These are phyloP conservation scores for Cladopsammia gracilis DNA, from an alignment of 64 coral and sea anemone genomes.

Conservation along the genomic window DNA sequence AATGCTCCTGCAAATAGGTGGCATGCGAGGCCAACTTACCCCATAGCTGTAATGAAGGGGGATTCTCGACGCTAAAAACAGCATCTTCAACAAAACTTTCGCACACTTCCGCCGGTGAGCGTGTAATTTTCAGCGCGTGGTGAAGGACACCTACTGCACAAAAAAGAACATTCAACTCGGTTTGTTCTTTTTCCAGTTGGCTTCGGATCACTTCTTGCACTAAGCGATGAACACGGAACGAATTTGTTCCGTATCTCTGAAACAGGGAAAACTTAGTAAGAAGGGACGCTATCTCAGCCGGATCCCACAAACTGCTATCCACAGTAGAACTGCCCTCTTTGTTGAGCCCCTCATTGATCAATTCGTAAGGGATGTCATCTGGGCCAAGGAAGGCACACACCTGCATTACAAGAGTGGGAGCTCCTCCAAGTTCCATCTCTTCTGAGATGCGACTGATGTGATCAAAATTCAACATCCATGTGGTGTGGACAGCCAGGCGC, in stretches of 20 bases:
- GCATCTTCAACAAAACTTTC: slow-evolving; percentile 59
- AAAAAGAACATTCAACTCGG: slow-evolving; percentile 36
- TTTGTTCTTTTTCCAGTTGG: neutral
- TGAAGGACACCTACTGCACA: slow-evolving; percentile 48
- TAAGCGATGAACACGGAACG: slow-evolving; percentile 71
- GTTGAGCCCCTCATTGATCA: slow-evolving; percentile 72
- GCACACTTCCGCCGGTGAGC: slow-evolving; percentile 47
- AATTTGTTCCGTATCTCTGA: slow-evolving; percentile 48
- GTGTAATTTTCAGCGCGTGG: slow-evolving; percentile 40
- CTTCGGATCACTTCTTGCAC: slow-evolving; percentile 81
- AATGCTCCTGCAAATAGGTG: slow-evolving; percentile 53
- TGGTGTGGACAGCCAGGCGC: slow-evolving; percentile 66
- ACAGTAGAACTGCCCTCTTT: neutral
- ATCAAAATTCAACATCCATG: slow-evolving; percentile 77
- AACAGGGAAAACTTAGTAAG: slow-evolving; percentile 83
- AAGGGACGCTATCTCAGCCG: slow-evolving; percentile 42
- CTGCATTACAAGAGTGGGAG: slow-evolving; percentile 70
- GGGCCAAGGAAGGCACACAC: slow-evolving; percentile 62
- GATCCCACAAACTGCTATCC: slow-evolving; percentile 6
- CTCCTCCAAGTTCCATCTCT: slow-evolving; percentile 44
- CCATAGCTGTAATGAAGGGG: slow-evolving; percentile 69
- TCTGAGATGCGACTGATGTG: slow-evolving; percentile 39
- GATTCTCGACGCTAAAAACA: slow-evolving; percentile 53
- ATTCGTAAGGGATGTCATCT: slow-evolving; percentile 67
- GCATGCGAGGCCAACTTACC: slow-evolving; percentile 65